A percentile compares a stretch with the other conserved stretches of the same genome.
Evolutionary conservation across 2,113 vertebrate genomes (phyloP).

Genomic region (Zapornia atra): DNA sequence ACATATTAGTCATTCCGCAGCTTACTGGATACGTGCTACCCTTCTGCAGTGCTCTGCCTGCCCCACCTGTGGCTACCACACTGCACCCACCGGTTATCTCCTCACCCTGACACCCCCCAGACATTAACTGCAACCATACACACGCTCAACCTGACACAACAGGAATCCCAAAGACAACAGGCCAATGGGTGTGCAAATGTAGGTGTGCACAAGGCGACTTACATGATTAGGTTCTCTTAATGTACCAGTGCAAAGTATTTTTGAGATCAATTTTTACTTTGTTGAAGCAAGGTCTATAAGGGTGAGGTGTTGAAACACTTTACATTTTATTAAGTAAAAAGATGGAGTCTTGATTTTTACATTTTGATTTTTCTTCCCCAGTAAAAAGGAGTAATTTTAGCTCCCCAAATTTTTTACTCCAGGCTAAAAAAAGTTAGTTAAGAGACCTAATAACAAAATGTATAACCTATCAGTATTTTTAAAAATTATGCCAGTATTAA

Average conservation of each 20-base stretch:
- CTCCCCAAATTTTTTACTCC: neutral
- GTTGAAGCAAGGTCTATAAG: neutral
- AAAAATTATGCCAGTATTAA: neutral
- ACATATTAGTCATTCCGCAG: slow-evolving; percentile 7
- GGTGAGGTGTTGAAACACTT: neutral
- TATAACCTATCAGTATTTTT: neutral
- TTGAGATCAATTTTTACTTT: neutral
- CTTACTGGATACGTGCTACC: neutral
- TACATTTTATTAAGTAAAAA: neutral
- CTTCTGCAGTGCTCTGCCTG: neutral
- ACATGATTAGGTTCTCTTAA: neutral
- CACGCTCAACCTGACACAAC: neutral
- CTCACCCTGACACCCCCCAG: neutral
- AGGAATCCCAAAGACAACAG: neutral
- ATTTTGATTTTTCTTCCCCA: neutral
- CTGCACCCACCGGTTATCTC: neutral
- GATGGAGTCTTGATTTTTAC: neutral
- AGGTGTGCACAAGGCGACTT: neutral
- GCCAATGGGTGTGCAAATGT: neutral
- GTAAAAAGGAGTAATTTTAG: neutral
- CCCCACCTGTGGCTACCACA: neutral
- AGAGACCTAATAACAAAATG: neutral
- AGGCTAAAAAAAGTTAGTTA: neutral
- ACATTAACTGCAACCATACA: neutral
- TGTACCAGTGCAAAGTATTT: neutral